Evolutionary conservation across 2,113 vertebrate species (phyloP).

Genomic region (Gnathonemus echidnorhynchus): DNA sequence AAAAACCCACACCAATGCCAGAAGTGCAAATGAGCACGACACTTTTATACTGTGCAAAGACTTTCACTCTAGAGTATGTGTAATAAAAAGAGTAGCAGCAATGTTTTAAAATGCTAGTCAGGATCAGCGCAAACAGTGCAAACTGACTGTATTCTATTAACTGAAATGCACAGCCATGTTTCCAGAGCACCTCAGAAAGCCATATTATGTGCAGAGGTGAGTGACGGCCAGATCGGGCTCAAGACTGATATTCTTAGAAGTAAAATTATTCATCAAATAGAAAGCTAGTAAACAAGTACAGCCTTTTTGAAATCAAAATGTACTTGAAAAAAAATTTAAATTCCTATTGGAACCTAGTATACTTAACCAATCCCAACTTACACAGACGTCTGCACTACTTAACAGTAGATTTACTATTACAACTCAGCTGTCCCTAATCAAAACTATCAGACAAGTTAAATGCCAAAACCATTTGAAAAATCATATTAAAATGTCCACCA

Average conservation of each 20-base stretch:
- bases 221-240: neutral
- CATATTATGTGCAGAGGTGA: neutral
- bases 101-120: neutral
- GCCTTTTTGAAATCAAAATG: neutral
- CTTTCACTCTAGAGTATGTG: neutral
- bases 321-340: neutral
- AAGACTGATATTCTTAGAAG: neutral
- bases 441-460: neutral
- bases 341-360: neutral
- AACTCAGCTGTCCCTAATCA: neutral
- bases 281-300: neutral
- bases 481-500: neutral
- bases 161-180: neutral
- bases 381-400: neutral
- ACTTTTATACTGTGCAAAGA: conserved; percentile 2
- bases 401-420: neutral
- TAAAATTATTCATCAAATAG: neutral
- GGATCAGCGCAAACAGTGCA: neutral
- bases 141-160: neutral
- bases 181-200: neutral
- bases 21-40: neutral
- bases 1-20: neutral
- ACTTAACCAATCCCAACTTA: neutral
- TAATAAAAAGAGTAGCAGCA: conserved; percentile 7
- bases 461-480: neutral